Evolutionary conservation across 2,888 invertebrate genomes (phyloP), one percentile per base, ranked within the genome.

Genomic region (Ophion costatus): DNA sequence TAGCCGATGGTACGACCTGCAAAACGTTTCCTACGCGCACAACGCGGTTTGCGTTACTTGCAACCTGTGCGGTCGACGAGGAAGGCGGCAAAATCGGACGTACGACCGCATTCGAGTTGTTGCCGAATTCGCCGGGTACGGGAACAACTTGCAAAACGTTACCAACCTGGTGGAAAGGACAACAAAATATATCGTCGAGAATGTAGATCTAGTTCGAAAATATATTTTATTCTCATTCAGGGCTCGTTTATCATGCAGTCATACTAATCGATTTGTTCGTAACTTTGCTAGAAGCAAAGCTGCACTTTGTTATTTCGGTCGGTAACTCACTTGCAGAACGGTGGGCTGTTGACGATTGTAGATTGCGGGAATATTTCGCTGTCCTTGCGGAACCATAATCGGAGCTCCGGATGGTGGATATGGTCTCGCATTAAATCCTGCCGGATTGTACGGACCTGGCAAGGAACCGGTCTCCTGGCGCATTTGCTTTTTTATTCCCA

Each of bases 141-240:
- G 95, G 95, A 5, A 95, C 95, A 9, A 95, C 95, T 92, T 95
- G 95, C 56, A 95, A 91, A 86, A 95, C 94, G 88, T 95, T 95
- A 22, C 95, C 96, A 57, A 95, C 95, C 94, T 95, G 93, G 87
- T 91, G 90, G 80, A 87, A 73, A 11, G n/a, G 24, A 61, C 17
- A 51, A 33, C n/a, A 67, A 24, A 73, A 66, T 71, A 56, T 11
- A 51, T 17, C 17, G 51, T 51, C 17, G 51, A 51, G 17, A 14
- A 51, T 51, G 17, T 51, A 14, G 51, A 51, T 51, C 51, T 14
- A 51, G 3, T 14, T 17, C 4, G 4, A 51, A 51, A 17, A 14
- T 51, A 45, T 45, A 51, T 51, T 51, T 14, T 51, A 51, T 17
- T 51, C 14, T 14, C 5, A 51, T 51, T 17, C 14, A 5, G 17